phyloP scores from a whole-genome alignment of 2,797 vertebrate species.

The Chiroxiphia lanceolata region DNA sequence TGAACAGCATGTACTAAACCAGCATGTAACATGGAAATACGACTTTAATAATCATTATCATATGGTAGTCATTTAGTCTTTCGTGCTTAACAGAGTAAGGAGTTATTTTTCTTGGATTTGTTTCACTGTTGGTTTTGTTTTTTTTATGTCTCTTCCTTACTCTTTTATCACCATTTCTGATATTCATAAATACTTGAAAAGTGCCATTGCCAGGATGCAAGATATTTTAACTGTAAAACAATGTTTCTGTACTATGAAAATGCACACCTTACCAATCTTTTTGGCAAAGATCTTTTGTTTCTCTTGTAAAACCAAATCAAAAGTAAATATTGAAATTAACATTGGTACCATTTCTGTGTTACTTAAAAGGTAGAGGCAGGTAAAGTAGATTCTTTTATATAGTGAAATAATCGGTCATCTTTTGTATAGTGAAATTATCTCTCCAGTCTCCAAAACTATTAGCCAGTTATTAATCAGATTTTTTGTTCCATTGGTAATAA shows the following conservation, averaged over 20 bases:
- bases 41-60: not conserved
- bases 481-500: not conserved
- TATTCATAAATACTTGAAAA: not conserved
- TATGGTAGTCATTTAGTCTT: not conserved
- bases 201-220: not conserved
- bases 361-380: not conserved
- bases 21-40: not conserved
- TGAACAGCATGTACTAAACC: not conserved
- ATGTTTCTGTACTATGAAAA: not conserved
- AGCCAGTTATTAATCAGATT: not conserved
- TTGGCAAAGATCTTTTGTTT: not conserved
- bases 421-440: not conserved
- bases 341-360: not conserved
- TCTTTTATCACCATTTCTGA: not conserved
- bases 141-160: not conserved
- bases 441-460: not conserved
- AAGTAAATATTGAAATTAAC: not conserved
- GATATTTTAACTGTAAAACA: not conserved
- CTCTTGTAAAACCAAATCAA: not conserved
- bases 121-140: not conserved
- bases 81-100: not conserved
- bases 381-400: not conserved
- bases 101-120: not conserved
- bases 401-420: not conserved
- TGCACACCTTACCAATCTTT: not conserved